These are phyloP conservation scores for Enchytraeus crypticus DNA, from an alignment of 2,888 invertebrate species.

Conservation along the genomic window DNA sequence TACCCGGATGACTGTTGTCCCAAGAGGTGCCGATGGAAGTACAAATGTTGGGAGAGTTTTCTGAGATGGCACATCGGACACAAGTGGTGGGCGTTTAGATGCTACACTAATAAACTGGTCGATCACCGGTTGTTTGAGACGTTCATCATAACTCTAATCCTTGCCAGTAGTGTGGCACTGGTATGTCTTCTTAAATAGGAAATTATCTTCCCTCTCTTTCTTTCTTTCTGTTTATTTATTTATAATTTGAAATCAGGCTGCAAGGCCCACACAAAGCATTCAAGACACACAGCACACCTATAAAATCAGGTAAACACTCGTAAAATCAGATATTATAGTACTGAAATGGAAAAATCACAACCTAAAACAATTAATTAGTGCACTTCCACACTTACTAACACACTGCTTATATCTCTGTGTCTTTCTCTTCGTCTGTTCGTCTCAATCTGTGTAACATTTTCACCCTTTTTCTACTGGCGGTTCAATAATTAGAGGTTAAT, in stretches of 20 bases:
- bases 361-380: too few relatives aligned
- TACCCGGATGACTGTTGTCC: slow-evolving; percentile 78
- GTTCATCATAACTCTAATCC: slow-evolving; percentile 95
- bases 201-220: neutral
- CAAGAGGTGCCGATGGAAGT: slow-evolving; percentile 2
- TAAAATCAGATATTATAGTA: too few relatives aligned
- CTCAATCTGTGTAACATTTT: too few relatives aligned
- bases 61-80: slow-evolving; percentile 83
- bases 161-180: slow-evolving; percentile 92
- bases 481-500: too few relatives aligned
- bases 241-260: neutral
- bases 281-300: too few relatives aligned
- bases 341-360: too few relatives aligned
- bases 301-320: too few relatives aligned
- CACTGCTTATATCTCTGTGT: too few relatives aligned
- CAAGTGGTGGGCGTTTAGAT: slow-evolving; percentile 82
- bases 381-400: too few relatives aligned
- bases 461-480: too few relatives aligned
- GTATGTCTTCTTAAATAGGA: slow-evolving; percentile 54
- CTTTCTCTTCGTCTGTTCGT: too few relatives aligned
- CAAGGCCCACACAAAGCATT: too few relatives aligned
- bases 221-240: neutral
- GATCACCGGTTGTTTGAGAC: slow-evolving; percentile 99
- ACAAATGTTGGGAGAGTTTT: slow-evolving; percentile 25
- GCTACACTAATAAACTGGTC: slow-evolving; percentile 85